Conservation (phyloP, 2,113 vertebrate species). For the Ranitomeya imitator region DNA sequence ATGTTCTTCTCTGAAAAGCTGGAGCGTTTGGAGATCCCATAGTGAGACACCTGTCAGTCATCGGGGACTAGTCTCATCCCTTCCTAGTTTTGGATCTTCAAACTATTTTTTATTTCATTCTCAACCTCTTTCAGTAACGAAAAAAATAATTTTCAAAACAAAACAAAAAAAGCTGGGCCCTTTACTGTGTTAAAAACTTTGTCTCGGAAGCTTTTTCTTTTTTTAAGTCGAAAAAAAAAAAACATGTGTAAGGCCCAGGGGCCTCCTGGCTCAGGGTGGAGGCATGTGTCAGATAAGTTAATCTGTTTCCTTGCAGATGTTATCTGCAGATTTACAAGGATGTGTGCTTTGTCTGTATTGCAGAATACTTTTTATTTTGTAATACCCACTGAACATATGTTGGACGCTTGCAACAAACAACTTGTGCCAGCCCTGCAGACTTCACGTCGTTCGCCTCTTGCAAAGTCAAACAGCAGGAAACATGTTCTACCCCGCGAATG, state of each 20-base stretch:
- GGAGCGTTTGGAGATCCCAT: too few relatives aligned
- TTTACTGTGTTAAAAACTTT: too few relatives aligned
- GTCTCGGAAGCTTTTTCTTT: too few relatives aligned
- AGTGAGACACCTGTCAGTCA: too few relatives aligned
- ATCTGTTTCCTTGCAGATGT: slow-evolving; percentile 48
- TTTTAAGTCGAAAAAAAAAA: neutral
- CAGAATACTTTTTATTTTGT: slow-evolving; percentile 34
- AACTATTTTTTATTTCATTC: too few relatives aligned
- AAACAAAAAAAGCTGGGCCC: too few relatives aligned
- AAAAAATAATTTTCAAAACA: too few relatives aligned
- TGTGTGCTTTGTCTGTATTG: slow-evolving; percentile 31
- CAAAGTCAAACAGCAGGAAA: neutral
- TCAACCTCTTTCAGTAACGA: too few relatives aligned
- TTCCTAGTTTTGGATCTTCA: too few relatives aligned
- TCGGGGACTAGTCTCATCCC: too few relatives aligned
- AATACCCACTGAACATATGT: slow-evolving; percentile 12
- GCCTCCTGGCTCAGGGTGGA: neutral
- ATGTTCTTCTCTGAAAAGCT: too few relatives aligned
- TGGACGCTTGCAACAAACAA: neutral
- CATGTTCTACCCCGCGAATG: neutral
- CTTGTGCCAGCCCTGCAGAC: neutral
- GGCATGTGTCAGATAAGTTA: slow-evolving; percentile 31
- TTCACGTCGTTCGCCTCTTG: too few relatives aligned
- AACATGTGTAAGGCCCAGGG: neutral
- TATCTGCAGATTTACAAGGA: slow-evolving; percentile 32